Evolutionary conservation across 2,113 vertebrate species (phyloP), one percentile per base, ranked within the genome.

Genomic region (Dicrurus megarhynchus): DNA sequence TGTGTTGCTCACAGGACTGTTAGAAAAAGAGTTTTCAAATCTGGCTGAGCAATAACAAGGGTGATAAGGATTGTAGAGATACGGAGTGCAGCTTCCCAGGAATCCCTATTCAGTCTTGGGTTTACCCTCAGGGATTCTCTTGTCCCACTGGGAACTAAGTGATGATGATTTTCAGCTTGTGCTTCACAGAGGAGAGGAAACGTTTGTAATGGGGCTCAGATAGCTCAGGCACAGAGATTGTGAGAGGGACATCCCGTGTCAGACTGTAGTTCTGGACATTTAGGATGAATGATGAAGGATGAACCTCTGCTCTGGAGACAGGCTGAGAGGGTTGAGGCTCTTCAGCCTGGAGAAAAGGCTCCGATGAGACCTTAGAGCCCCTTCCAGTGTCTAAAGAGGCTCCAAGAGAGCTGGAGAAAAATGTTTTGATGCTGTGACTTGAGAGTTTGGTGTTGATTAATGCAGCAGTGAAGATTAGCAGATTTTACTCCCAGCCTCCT

Each of bases 41-140:
- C 90, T 96, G 95, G 61, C 89, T 95, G 95, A 96, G 91, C 88
- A 89, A 47, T 92, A 91, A 95, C 2, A 1, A 61, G 86, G 86
- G 85, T 27, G n/a, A 53, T 47, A 24, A 83, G 49, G 91, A 65
- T 10, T 68, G 71, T 1, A 17, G 55, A 90, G 82, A 73, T 86
- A 20, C 15, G 23, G 46, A 83, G 37, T 53, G 55, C 55, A 46
- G 68, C 68, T 73, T 59, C 59, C 46, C 49, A 49, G 46, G 75
- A 69, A 73, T 49, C 32, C 42, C 49, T 32, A 2, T 37, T n/a
- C 57, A 57, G 49, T 20, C 50, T 10, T n/a, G 47, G 44, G 20
- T 46, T 61, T 63, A 27, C 53, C 50, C 68, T 0, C 59, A 39
- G 42, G 67, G 49, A 33, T 76, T 60, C n/a, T 22, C 3, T 27